Percentiles rank a stretch among this genome's conserved stretches.
Conservation (phyloP, 1,140 invertebrate genomes). For the Megalopta genalis region DNA sequence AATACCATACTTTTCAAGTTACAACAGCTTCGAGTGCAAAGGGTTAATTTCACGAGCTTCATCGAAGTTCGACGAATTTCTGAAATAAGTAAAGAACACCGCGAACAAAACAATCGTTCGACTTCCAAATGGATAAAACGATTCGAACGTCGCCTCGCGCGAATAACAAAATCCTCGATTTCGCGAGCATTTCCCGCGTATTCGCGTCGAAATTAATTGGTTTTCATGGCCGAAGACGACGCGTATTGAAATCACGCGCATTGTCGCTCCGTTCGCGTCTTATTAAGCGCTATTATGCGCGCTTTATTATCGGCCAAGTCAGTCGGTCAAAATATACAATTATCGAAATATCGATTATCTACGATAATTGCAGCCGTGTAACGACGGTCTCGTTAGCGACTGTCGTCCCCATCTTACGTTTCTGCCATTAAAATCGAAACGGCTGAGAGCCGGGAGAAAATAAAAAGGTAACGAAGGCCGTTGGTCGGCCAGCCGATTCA, state of each 20-base stretch:
- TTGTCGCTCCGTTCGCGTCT: conserved; percentile 4
- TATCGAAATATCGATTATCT: conserved; percentile 51
- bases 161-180: no score
- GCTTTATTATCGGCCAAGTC: conserved; percentile 23
- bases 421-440: conserved; percentile 63
- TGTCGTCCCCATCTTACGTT: conserved; percentile 54
- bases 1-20: no score
- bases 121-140: no score
- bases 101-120: no score
- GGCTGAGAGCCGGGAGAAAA: not conserved
- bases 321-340: conserved; percentile 47
- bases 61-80: no score
- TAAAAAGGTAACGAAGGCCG: not conserved
- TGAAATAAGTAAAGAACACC: no score
- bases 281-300: conserved; percentile 26
- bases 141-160: no score
- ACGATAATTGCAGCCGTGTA: conserved; percentile 68
- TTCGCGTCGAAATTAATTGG: not conserved
- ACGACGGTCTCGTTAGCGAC: conserved; percentile 67
- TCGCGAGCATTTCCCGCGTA: no score
- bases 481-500: conserved; percentile 24
- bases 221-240: not conserved
- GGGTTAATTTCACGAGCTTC: no score
- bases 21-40: no score
- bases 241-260: not conserved